A percentile compares a stretch with the other conserved stretches of the same genome.
These are phyloP conservation scores for Antheraea assamensis DNA, from an alignment of 2,888 invertebrate genomes.

Conservation along the genomic window DNA sequence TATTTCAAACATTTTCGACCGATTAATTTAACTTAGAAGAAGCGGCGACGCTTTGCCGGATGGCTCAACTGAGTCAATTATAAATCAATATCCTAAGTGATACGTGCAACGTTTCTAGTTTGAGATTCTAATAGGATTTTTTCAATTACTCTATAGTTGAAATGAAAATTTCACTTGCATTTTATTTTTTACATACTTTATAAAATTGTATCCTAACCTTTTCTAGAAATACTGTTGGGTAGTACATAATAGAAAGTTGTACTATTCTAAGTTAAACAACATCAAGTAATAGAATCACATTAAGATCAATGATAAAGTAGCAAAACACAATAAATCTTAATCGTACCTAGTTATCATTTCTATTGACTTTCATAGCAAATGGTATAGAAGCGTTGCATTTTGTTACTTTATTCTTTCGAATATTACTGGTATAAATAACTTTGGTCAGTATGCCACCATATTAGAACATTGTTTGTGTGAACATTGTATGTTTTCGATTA, in stretches of 20 bases:
- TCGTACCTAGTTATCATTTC: too few species aligned
- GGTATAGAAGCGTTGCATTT: too few species aligned
- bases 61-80: constrained; percentile 46
- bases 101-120: constrained; percentile 24
- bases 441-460: too few species aligned
- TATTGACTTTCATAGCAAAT: too few species aligned
- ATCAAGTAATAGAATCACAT: background rate
- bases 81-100: constrained; percentile 53
- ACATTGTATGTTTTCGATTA: too few species aligned
- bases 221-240: background rate
- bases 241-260: background rate
- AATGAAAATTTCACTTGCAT: background rate
- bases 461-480: too few species aligned
- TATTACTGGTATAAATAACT: too few species aligned
- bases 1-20: background rate
- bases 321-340: too few species aligned
- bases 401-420: too few species aligned
- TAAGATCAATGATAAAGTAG: background rate
- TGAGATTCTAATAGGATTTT: background rate
- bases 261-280: background rate
- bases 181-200: background rate
- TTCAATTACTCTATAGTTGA: background rate
- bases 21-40: constrained; percentile 31
- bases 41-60: constrained; percentile 45
- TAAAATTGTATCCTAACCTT: background rate